phyloP scores from a whole-genome alignment of 2,113 vertebrate species.

The Ctenodactylus gundi region DNA sequence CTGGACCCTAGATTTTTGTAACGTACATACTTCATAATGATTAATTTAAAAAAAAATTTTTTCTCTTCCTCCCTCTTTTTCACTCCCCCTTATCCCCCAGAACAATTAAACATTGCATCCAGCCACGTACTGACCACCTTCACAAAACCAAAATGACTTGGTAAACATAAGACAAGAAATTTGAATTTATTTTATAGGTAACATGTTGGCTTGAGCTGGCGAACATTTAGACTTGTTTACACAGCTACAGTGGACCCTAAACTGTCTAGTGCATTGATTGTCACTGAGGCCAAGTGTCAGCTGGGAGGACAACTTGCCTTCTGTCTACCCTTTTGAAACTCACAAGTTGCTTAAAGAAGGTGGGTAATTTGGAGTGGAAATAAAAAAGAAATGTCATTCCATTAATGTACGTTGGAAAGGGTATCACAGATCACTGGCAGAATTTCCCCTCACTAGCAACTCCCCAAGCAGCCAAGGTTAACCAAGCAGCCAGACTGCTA shows the following conservation, averaged over 20 bases:
- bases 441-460: slow-evolving; percentile 32
- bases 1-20: background rate
- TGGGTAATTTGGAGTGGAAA: slow-evolving; percentile 21
- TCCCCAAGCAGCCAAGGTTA: slow-evolving; percentile 34
- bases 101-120: background rate
- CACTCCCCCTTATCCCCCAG: background rate
- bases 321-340: slow-evolving; percentile 42
- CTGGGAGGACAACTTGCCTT: slow-evolving; percentile 17
- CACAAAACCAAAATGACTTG: background rate
- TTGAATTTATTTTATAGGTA: background rate
- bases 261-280: background rate
- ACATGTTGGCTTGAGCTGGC: background rate
- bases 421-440: slow-evolving; percentile 54
- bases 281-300: background rate
- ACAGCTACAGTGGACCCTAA: background rate
- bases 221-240: background rate
- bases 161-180: background rate
- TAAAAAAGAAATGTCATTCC: slow-evolving; percentile 53
- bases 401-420: slow-evolving; percentile 57
- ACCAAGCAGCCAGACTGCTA: slow-evolving; percentile 4
- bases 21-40: background rate
- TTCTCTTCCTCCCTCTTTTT: background rate
- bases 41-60: background rate
- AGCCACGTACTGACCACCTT: background rate
- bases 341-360: slow-evolving; percentile 46